phyloP scores from a whole-genome alignment of 2,113 vertebrate species.

The Cottus gobio region DNA sequence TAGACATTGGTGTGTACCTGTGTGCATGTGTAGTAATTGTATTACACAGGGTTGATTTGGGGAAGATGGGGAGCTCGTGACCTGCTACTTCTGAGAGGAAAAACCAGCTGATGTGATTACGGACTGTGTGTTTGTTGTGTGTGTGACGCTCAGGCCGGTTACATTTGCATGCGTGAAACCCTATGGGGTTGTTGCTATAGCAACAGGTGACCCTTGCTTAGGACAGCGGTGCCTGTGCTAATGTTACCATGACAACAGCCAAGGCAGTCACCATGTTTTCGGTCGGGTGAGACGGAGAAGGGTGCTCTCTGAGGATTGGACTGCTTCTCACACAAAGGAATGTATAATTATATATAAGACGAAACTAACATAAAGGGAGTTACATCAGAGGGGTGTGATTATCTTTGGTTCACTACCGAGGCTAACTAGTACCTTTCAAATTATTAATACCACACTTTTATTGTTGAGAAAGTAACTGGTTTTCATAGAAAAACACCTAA shows the following conservation, averaged over 20 bases:
- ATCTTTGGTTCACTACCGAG: neutral
- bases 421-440: constrained; percentile 42
- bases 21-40: neutral
- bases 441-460: constrained; percentile 4
- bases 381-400: constrained; percentile 9
- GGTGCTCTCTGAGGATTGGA: constrained; percentile 3
- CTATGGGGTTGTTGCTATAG: constrained; percentile 64
- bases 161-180: constrained; percentile 31
- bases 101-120: constrained; percentile 49
- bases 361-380: constrained; percentile 3
- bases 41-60: constrained; percentile 17
- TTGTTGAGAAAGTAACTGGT: constrained; percentile 2
- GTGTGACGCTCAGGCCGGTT: constrained; percentile 18
- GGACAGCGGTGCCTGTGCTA: constrained; percentile 36
- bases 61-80: constrained; percentile 38
- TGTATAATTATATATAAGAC: neutral
- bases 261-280: constrained; percentile 37
- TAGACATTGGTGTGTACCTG: neutral
- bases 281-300: constrained; percentile 31
- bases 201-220: constrained; percentile 58
- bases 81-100: constrained; percentile 7
- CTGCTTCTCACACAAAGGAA: neutral
- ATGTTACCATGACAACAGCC: constrained; percentile 66
- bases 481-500: constrained; percentile 19
- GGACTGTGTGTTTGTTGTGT: constrained; percentile 22